Evolutionary conservation across 2,797 vertebrate genomes (phyloP), one percentile per base, ranked within the genome.

Genomic region (Clarias pachynema): DNA sequence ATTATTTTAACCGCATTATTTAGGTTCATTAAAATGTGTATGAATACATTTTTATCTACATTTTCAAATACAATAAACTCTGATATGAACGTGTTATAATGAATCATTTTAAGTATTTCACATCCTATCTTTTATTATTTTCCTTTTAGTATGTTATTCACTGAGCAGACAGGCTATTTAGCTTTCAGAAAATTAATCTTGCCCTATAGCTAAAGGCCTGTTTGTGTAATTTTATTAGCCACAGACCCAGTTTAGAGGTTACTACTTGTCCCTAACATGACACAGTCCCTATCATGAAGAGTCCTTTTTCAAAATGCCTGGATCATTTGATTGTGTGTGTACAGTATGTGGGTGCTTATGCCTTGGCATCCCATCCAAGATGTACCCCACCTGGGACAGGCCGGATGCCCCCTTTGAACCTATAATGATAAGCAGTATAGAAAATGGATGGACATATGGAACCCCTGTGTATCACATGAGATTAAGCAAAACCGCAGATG

Each of bases 171-270:
- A 74, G 44, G n/a, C n/a, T 74, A 56, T n/a, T 29, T 74, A 74
- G 14, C 72, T 74, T 22, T 29, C 3, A 56, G n/a, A 56, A 74
- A 74, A 74, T 74, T 29, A 56, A 53, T 74, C n/a, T 74, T 56
- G 24, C 72, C n/a, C 22, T 74, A 53, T 74, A 14, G 72, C 72
- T 44, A 29, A 74, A n/a, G 72, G 44, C 72, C 18, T 74, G n/a
- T 74, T 8, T 26, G 14, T 53, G 44, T 49, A 74, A 74, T 53
- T 49, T 74, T 74, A 74, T 74, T 74, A 74, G 24, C 72, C n/a
- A 9, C n/a, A 26, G 72, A 56, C 15, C n/a, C n/a, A 74, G 72
- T 74, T 74, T n/a, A 74, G n/a, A 29, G 72, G n/a, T 74, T 74
- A 74, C 7, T 12, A 16, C n/a, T 74, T 74, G 72, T 31, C 31